Evolutionary conservation across 2,113 vertebrate genomes (phyloP).

Genomic region (Myrmecophaga tridactyla): DNA sequence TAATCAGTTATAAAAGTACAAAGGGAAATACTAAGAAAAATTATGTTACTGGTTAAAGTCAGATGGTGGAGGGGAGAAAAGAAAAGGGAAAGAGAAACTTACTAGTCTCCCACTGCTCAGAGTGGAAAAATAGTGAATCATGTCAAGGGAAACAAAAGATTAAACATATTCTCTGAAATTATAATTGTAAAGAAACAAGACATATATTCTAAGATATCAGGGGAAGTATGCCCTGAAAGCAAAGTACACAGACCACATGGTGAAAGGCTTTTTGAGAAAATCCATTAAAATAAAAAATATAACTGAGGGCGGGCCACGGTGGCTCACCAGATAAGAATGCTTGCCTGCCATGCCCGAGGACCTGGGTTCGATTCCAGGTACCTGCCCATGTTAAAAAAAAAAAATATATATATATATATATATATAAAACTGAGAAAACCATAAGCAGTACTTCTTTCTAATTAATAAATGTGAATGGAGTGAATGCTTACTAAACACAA

Average conservation of each 20-base stretch:
- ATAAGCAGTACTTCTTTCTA: neutral
- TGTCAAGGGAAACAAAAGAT: neutral
- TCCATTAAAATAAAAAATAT: neutral
- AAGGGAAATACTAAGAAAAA: neutral
- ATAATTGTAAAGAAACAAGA: neutral
- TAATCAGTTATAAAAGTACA: neutral
- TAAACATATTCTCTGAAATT: neutral
- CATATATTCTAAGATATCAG: neutral
- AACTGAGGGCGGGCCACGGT: too few species aligned
- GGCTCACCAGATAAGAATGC: too few species aligned
- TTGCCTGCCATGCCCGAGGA: too few species aligned
- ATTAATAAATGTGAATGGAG: neutral
- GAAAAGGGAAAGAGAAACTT: neutral
- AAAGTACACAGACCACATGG: neutral
- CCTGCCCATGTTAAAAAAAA: too few species aligned
- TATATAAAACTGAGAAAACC: neutral
- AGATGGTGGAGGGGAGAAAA: neutral
- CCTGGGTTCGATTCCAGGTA: too few species aligned
- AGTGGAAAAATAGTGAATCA: neutral
- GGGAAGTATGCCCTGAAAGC: neutral
- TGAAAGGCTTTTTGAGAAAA: neutral
- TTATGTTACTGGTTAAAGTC: neutral
- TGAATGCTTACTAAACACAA: neutral
- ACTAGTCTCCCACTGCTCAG: neutral
- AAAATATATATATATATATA: too few species aligned